Evolutionary conservation across 2,888 invertebrate genomes (phyloP).

Genomic region (Sphinx pinastri): DNA sequence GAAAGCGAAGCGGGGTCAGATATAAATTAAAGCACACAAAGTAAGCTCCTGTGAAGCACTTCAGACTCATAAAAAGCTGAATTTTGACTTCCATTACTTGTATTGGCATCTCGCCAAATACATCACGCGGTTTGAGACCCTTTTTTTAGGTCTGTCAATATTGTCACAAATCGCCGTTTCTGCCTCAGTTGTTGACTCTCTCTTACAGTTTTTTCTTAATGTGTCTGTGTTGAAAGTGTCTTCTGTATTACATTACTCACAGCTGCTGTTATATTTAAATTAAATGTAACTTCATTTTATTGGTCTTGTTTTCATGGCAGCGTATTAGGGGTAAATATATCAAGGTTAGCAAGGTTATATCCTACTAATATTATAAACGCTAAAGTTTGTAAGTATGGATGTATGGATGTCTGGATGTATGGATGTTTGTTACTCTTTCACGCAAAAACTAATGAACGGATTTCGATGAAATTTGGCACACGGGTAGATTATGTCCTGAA

Average conservation of each 20-base stretch:
- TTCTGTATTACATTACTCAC: neutral
- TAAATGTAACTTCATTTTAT: neutral
- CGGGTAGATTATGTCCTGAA: too few species aligned
- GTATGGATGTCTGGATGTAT: too few species aligned
- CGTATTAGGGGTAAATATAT: too few species aligned
- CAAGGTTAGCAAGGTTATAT: too few species aligned
- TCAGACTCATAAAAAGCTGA: slow-evolving; percentile 19
- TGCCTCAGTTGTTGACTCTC: slow-evolving; percentile 32
- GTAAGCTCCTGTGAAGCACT: slow-evolving; percentile 14
- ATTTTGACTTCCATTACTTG: slow-evolving; percentile 49
- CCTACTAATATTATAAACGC: too few species aligned
- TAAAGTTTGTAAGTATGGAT: too few species aligned
- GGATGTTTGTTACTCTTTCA: too few species aligned
- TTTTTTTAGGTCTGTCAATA: slow-evolving; percentile 60
- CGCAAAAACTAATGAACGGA: too few species aligned
- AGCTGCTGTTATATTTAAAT: neutral
- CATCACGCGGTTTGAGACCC: slow-evolving; percentile 53
- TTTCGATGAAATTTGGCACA: too few species aligned
- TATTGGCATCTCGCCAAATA: slow-evolving; percentile 55
- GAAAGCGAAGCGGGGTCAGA: slow-evolving; percentile 4
- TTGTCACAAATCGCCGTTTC: slow-evolving; percentile 47
- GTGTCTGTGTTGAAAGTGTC: slow-evolving; percentile 1
- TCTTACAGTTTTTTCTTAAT: slow-evolving; percentile 17
- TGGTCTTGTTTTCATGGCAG: neutral
- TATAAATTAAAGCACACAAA: slow-evolving; percentile 26